phyloP scores from a whole-genome alignment of 2,797 vertebrate genomes.

The Premnoplex brunnescens region DNA sequence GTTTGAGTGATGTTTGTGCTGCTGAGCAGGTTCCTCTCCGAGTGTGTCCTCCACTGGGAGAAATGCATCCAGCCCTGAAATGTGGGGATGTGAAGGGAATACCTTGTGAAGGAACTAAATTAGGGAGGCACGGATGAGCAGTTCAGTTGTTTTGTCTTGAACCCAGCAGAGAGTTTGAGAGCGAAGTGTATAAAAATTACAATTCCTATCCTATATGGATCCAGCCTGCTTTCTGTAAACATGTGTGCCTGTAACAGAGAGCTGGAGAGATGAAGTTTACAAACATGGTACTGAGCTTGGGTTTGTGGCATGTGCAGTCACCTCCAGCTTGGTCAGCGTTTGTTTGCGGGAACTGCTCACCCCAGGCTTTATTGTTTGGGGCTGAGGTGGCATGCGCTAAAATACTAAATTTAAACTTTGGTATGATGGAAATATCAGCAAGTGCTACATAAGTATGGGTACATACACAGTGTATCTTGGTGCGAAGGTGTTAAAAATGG shows the following conservation, averaged over 20 bases:
- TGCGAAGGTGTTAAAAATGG: background rate
- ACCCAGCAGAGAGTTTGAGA: background rate
- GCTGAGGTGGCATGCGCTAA: background rate
- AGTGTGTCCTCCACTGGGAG: fast-evolving
- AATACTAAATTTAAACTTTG: background rate
- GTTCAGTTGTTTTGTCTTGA: background rate
- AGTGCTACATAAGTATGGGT: background rate
- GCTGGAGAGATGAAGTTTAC: background rate
- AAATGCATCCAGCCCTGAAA: background rate
- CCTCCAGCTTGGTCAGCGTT: background rate
- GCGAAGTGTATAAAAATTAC: background rate
- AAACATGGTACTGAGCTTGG: background rate
- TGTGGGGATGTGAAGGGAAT: background rate
- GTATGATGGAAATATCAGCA: background rate
- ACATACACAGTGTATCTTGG: background rate
- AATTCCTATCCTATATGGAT: fast-evolving
- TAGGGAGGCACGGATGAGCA: fast-evolving
- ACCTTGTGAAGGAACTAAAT: background rate
- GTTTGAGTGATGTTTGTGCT: background rate
- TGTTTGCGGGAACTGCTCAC: background rate
- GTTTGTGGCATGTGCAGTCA: background rate
- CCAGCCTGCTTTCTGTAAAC: background rate
- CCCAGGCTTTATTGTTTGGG: fast-evolving
- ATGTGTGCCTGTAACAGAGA: background rate
- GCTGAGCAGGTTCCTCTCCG: background rate